A percentile compares a stretch with the other conserved stretches of the same genome.
Evolutionary conservation across 2,888 invertebrate genomes (phyloP).

Genomic region (Chymomyza fuscimana): DNA sequence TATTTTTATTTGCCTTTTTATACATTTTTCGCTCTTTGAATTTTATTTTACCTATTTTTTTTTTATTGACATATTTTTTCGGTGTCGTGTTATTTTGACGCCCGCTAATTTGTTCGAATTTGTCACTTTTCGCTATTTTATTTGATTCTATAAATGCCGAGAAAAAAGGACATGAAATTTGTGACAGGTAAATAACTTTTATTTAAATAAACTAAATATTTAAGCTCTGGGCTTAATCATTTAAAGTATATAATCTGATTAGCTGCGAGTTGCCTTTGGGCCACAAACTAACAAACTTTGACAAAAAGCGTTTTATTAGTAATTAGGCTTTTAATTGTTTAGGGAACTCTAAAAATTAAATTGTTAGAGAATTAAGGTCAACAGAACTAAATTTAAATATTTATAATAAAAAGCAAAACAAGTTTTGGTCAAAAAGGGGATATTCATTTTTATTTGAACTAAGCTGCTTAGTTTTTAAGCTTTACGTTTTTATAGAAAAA

Average conservation of each 20-base stretch:
- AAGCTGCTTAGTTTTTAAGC: too few species aligned
- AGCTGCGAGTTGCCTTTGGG: neutral
- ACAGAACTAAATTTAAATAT: neutral
- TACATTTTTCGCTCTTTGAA: conserved; percentile 27
- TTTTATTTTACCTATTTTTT: conserved; percentile 24
- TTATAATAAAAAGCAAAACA: neutral
- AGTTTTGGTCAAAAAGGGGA: neutral
- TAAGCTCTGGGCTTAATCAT: neutral
- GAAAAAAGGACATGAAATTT: neutral
- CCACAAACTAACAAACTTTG: neutral
- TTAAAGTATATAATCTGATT: neutral
- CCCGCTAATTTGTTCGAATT: conserved; percentile 16
- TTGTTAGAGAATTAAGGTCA: neutral
- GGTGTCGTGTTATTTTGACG: conserved; percentile 30
- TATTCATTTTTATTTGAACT: neutral
- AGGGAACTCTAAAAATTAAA: neutral
- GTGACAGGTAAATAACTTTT: neutral
- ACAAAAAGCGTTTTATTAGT: neutral
- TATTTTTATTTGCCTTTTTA: conserved; percentile 5
- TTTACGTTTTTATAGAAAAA: too few species aligned
- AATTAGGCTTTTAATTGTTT: neutral
- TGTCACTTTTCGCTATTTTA: neutral
- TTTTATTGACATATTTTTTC: conserved; percentile 39
- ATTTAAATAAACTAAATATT: neutral
- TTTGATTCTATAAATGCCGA: neutral